phyloP scores from a whole-genome alignment of 2,888 invertebrate species.

The Agrochola litura region DNA sequence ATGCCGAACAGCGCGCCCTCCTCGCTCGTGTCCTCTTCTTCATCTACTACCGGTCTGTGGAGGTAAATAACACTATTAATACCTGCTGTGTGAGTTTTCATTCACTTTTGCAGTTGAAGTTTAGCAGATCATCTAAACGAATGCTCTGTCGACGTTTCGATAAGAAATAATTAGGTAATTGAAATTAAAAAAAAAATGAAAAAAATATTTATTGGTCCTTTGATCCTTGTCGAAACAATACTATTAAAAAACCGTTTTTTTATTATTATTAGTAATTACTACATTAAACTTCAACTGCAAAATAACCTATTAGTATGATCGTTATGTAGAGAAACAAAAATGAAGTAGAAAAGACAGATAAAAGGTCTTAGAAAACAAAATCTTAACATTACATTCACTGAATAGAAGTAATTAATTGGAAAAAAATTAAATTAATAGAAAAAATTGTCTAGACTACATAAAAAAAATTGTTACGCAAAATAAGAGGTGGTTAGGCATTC shows the following conservation, averaged over 20 bases:
- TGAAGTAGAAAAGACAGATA: neutral
- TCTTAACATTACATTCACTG: neutral
- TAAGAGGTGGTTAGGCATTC: conserved; percentile 66
- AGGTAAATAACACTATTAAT: neutral
- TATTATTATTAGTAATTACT: too few species aligned
- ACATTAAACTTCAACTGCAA: conserved; percentile 16
- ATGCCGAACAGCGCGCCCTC: conserved; percentile 85
- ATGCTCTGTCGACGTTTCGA: neutral
- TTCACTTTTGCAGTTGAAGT: conserved; percentile 7
- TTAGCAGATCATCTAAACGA: neutral
- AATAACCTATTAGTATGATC: neutral
- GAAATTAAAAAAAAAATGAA: neutral
- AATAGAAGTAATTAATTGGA: neutral
- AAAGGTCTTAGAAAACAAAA: neutral
- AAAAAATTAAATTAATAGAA: conserved; percentile 7
- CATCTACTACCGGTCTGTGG: conserved; percentile 76
- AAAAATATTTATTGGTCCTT: neutral
- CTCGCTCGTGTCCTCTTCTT: conserved; percentile 73
- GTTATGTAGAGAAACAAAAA: neutral
- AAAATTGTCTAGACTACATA: conserved; percentile 16
- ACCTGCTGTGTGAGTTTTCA: neutral
- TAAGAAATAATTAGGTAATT: neutral
- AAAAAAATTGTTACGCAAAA: conserved; percentile 51
- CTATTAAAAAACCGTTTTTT: too few species aligned
- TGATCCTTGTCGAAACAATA: neutral